Conservation (phyloP, 2,888 invertebrate genomes). For the Pemphredon lugubris region DNA sequence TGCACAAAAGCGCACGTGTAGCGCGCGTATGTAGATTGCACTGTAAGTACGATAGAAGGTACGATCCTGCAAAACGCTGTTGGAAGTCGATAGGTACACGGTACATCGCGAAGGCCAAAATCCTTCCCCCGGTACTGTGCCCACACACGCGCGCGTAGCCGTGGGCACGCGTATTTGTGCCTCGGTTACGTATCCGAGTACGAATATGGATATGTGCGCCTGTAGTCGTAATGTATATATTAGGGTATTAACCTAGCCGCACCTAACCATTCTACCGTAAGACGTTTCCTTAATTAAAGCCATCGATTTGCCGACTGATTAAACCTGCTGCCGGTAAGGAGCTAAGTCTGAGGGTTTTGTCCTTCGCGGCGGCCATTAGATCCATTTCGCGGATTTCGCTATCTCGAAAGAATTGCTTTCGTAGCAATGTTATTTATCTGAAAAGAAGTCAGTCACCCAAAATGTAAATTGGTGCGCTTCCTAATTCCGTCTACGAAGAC, state of each 20-base stretch:
- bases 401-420: background rate
- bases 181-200: constrained; percentile 28
- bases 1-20: no score
- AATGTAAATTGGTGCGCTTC: no score
- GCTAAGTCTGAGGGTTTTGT: constrained; percentile 21
- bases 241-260: constrained; percentile 48
- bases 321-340: constrained; percentile 44
- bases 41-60: constrained; percentile 1
- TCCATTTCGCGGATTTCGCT: background rate
- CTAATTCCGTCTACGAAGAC: no score
- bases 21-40: background rate
- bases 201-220: background rate
- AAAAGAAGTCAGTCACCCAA: background rate
- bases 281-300: constrained; percentile 69
- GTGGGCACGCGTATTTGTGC: constrained; percentile 17
- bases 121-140: constrained; percentile 16
- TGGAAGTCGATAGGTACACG: constrained; percentile 37
- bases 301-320: constrained; percentile 69
- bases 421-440: no score
- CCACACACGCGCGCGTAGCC: constrained; percentile 1
- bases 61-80: background rate
- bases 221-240: constrained; percentile 31
- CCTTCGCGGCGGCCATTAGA: background rate
- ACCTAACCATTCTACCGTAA: constrained; percentile 47
- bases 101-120: constrained; percentile 29